Evolutionary conservation across 1,140 invertebrate species (phyloP).

Genomic region (Caenorhabditis brenneri): DNA sequence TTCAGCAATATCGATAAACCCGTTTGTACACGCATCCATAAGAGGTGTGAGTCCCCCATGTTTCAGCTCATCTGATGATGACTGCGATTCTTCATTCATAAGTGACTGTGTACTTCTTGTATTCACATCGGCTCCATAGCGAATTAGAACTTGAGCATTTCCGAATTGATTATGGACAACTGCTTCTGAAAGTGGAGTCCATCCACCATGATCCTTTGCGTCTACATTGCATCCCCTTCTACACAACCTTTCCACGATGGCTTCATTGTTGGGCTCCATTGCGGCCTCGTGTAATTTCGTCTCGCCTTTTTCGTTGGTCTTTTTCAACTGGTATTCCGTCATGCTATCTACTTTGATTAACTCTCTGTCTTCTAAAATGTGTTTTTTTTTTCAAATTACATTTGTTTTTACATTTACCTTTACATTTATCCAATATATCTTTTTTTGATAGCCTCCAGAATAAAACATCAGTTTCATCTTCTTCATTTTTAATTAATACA

Average conservation of each 20-base stretch:
- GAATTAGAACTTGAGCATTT: constrained; percentile 2
- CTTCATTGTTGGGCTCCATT: background rate
- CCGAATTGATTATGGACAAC: background rate
- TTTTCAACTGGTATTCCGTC: background rate
- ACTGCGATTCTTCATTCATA: background rate
- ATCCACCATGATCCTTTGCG: constrained; percentile 7
- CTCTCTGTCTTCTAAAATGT: background rate
- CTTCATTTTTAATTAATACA: background rate
- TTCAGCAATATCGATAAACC: constrained; percentile 18
- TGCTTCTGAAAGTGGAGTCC: constrained; percentile 41
- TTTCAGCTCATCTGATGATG: background rate
- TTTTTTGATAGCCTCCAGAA: background rate
- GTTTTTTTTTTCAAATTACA: background rate
- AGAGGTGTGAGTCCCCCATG: background rate
- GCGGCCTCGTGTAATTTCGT: background rate
- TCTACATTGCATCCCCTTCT: background rate
- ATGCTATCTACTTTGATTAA: background rate
- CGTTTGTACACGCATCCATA: constrained; percentile 28
- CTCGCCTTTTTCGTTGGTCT: background rate
- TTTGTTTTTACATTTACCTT: background rate
- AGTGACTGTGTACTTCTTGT: background rate
- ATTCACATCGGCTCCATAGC: constrained; percentile 35
- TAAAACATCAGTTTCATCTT: constrained; percentile 10
- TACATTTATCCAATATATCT: background rate
- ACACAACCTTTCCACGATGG: background rate